Percentiles rank a stretch among this genome's conserved stretches.
Conservation (phyloP, 2,888 invertebrate genomes). For the Scrobipalpa atriplicella region DNA sequence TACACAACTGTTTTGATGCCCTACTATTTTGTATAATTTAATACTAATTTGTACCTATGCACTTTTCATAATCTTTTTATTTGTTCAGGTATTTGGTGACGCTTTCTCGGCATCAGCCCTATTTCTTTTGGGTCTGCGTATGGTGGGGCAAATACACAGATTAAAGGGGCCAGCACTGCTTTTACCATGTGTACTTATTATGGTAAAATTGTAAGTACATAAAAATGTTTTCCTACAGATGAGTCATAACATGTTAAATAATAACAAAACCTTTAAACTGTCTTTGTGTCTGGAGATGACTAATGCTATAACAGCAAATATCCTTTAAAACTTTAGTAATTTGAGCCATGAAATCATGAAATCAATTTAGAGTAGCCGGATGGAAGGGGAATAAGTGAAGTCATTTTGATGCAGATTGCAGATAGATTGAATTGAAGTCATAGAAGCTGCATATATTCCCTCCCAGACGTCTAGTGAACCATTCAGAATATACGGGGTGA, state of each 20-base stretch:
- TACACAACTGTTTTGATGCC: not conserved
- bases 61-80: conserved; percentile 11
- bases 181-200: conserved; percentile 93
- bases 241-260: not conserved
- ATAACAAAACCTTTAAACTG: not conserved
- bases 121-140: conserved; percentile 94
- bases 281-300: not conserved
- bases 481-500: no score
- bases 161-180: conserved; percentile 90
- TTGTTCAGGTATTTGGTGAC: conserved; percentile 87
- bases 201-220: conserved; percentile 92
- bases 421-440: no score
- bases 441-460: no score
- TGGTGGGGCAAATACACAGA: conserved; percentile 95
- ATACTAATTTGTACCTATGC: not conserved
- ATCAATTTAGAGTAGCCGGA: no score
- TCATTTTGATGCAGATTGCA: no score
- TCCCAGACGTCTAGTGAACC: no score
- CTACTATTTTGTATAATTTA: not conserved
- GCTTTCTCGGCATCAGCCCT: conserved; percentile 96
- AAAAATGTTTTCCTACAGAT: not conserved
- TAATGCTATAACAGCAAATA: conserved; percentile 2
- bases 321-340: not conserved
- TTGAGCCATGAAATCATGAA: not conserved
- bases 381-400: no score